Evolutionary conservation across 2,797 vertebrate species (phyloP), one percentile per base, ranked within the genome.

Genomic region (Tarsius wallacei): DNA sequence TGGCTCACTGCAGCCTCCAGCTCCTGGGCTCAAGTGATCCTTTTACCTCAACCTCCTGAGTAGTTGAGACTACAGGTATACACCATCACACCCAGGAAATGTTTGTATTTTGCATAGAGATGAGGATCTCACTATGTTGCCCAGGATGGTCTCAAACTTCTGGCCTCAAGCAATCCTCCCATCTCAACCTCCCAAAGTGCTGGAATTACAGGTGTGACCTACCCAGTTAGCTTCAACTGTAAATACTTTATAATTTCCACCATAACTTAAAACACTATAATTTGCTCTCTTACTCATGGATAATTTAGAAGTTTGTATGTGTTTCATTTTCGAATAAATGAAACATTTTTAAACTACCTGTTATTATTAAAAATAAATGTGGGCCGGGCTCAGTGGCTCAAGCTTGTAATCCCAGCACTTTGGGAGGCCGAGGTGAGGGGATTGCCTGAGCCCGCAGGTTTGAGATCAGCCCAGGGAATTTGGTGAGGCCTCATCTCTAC

Each of bases 171-270:
- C 42, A 42, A 42, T 42, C 42, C 42, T 42, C 42, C 42, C 42
- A 42, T 6, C 42, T 42, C 42, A 42, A 42, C 42, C 42, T 42
- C 42, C 42, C 42, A 42, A 42, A 42, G 42, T 42, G 42, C 42
- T 42, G 42, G 42, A 42, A 42, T 42, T 42, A 42, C 42, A 42
- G 42, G 42, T 42, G 42, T 42, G 42, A 42, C 42, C 42, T 42
- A 42, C 42, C 7, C 42, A 42, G n/a, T n/a, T n/a, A n/a, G 42
- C 42, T 66, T 88, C 77, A 57, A 16, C 77, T 82, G 12, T 82
- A 64, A 94, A 64, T 83, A 82, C 73, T 57, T 64, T 66, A 47
- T 57, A 55, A 88, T 82, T 88, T 61, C n/a, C 11, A n/a, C 42
- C 42, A 42, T 42, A 42, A 42, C 7, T 42, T 42, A 42, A 42